These are phyloP conservation scores for Oncorhynchus masou DNA, from an alignment of 2,113 vertebrate genomes.

Conservation along the genomic window DNA sequence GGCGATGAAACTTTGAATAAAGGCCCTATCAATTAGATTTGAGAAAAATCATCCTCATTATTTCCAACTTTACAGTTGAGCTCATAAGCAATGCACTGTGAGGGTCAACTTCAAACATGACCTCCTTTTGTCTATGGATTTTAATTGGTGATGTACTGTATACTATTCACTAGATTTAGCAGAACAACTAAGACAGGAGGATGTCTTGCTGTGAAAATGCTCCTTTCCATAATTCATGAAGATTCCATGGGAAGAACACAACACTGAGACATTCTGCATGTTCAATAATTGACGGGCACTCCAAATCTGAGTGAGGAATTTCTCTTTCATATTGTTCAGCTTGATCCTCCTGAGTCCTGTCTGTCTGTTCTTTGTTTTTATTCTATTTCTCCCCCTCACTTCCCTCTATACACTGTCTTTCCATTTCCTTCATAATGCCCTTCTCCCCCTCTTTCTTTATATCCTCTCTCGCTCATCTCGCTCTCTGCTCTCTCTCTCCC, in stretches of 20 bases:
- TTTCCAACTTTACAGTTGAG: not conserved
- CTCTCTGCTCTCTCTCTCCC: too few species aligned
- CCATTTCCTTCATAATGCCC: constrained; percentile 15
- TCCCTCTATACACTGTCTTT: not conserved
- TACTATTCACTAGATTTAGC: not conserved
- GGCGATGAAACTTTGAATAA: too few species aligned
- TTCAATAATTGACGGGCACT: constrained; percentile 51
- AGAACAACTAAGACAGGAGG: not conserved
- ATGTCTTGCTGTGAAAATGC: constrained; percentile 28
- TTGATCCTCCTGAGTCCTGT: constrained; percentile 31
- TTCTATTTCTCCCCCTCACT: constrained; percentile 2
- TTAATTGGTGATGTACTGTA: not conserved
- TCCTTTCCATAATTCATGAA: constrained; percentile 52
- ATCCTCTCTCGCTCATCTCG: not conserved
- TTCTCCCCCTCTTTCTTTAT: not conserved
- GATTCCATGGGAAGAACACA: constrained; percentile 33
- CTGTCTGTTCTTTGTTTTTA: constrained; percentile 12
- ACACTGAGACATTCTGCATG: constrained; percentile 17
- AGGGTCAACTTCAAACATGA: not conserved
- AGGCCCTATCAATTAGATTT: too few species aligned
- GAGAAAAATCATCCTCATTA: not conserved
- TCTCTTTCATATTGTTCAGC: constrained; percentile 33
- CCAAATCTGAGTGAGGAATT: constrained; percentile 29
- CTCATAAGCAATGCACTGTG: not conserved
- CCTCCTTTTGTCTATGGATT: not conserved